A percentile compares a stretch with the other conserved stretches of the same genome.
These are phyloP conservation scores for Rhagium mordax DNA, from an alignment of 2,888 invertebrate species.

Conservation along the genomic window DNA sequence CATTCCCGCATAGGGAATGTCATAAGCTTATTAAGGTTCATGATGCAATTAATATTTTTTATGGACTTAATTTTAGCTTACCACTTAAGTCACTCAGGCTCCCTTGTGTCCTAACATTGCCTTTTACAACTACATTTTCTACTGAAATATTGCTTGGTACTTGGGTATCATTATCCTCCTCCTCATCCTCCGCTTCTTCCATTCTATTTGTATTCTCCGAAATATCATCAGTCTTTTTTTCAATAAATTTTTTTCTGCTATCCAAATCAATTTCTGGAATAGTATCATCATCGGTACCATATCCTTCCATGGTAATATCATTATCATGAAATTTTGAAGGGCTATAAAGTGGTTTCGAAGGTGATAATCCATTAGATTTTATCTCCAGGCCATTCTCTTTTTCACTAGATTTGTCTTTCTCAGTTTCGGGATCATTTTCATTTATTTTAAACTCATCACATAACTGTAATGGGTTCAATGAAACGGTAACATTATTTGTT, in stretches of 20 bases:
- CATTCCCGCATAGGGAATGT: too few relatives aligned
- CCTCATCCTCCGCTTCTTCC: constrained; percentile 51
- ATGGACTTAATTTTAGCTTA: too few relatives aligned
- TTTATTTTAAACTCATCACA: not conserved
- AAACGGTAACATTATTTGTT: not conserved
- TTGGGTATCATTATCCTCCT: constrained; percentile 56
- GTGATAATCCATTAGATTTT: constrained; percentile 9
- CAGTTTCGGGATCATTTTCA: constrained; percentile 1
- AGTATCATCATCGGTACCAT: constrained; percentile 63
- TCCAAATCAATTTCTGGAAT: constrained; percentile 41
- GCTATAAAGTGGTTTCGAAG: not conserved
- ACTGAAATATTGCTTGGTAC: constrained; percentile 51
- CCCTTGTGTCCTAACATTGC: constrained; percentile 35
- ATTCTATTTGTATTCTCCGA: constrained; percentile 25
- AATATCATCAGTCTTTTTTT: not conserved
- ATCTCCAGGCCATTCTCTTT: not conserved
- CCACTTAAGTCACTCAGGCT: constrained; percentile 32
- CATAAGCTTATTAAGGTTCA: too few relatives aligned
- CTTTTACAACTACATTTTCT: constrained; percentile 36
- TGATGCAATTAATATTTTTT: not conserved
- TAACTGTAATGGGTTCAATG: not conserved
- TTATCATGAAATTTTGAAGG: not conserved
- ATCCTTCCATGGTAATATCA: constrained; percentile 50
- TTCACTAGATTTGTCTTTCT: not conserved
- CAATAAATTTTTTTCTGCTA: constrained; percentile 39